Evolutionary conservation across 2,888 invertebrate genomes (phyloP).

Genomic region (Megalurothrips usitatus): DNA sequence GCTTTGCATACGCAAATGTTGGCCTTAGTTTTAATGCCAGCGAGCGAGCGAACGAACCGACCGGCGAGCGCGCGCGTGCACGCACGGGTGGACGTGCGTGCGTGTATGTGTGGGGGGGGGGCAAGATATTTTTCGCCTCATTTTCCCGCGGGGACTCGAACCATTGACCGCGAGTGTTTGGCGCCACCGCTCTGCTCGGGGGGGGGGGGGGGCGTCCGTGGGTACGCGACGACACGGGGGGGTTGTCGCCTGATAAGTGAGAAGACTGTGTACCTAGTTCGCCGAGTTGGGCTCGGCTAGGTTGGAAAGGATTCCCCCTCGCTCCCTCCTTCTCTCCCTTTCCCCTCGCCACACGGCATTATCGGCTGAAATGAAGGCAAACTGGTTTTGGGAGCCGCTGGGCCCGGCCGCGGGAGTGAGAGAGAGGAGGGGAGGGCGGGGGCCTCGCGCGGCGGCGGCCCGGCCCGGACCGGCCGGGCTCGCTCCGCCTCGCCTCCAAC

Average conservation of each 20-base stretch:
- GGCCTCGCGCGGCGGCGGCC: neutral
- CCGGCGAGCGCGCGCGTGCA: no score
- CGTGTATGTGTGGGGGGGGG: neutral
- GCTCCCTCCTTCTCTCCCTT: neutral
- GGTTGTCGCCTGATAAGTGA: neutral
- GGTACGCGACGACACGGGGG: no score
- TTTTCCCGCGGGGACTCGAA: no score
- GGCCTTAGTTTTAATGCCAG: conserved; percentile 31
- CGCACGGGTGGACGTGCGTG: no score
- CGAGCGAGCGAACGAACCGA: neutral
- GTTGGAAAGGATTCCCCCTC: neutral
- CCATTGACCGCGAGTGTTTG: neutral
- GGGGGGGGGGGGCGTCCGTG: no score
- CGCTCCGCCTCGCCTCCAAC: neutral
- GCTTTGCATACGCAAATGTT: conserved; percentile 26
- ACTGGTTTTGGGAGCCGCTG: conserved; percentile 43
- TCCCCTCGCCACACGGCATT: neutral
- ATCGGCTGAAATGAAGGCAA: conserved; percentile 43
- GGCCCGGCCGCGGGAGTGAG: neutral
- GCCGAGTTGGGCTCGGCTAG: neutral
- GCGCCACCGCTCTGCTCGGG: neutral
- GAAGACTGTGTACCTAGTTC: neutral
- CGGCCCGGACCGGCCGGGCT: neutral
- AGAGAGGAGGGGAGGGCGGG: no score
- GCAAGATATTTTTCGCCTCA: no score